Evolutionary conservation across 2,797 vertebrate species (phyloP), one percentile per base, ranked within the genome.

Genomic region (Alosa sapidissima): DNA sequence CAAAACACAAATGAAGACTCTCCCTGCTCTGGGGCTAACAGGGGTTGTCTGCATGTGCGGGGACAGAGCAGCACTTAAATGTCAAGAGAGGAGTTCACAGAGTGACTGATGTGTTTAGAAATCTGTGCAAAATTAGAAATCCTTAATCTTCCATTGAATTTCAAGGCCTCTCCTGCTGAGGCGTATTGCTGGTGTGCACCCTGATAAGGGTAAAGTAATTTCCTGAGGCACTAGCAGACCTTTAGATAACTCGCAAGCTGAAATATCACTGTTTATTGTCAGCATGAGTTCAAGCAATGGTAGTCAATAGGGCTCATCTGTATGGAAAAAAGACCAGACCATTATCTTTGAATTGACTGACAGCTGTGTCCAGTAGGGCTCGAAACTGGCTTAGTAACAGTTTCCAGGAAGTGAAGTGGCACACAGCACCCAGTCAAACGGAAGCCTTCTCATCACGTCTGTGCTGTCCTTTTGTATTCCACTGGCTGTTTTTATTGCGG

Each of bases 131-230:
- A 91, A 90, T n/a, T 83, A 85, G 87, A 87, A 62, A 92, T 86
- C 87, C 86, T 91, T 87, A 90, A 86, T 93, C 91, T 90, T 90
- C 89, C 94, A 94, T 91, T 90, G 89, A 92, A 91, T 93, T 89
- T 87, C 1, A n/a, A 89, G 83, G 91, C 90, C 88, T 92, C 72
- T 78, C 91, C 88, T 62, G 90, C 91, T 90, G 85, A 86, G 89
- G 82, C 41, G 82, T 72, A 88, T 89, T 92, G 87, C 19, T 78
- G 89, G 91, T 85, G 72, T 84, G 89, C 83, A 21, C 91, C 91
- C 91, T 94, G 97, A 98, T 98, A 98, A 98, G 94, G 92, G 90
- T 89, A 90, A 91, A 94, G 93, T 95, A 95, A 99, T 98, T 97
- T 99, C 98, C 98, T 97, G 97, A 95, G 93, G 93, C 94, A 89